A percentile compares a stretch with the other conserved stretches of the same genome.
These are phyloP conservation scores for Diachasma alloeum DNA, from an alignment of 1,140 invertebrate genomes.

Conservation along the genomic window DNA sequence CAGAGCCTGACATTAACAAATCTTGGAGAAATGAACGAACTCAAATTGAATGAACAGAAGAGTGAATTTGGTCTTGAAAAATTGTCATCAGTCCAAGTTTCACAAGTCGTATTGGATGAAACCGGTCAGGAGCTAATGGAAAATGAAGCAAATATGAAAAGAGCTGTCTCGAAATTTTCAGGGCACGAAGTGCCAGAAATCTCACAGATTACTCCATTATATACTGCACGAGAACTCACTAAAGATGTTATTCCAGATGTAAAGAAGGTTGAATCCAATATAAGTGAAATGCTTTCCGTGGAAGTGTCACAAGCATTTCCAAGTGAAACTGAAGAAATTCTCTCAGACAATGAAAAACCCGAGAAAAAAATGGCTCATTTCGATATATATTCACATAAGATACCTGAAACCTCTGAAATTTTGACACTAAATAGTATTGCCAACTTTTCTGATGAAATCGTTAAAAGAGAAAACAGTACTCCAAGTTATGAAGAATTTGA, in stretches of 20 bases:
- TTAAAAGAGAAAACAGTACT: conserved; percentile 33
- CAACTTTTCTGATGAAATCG: conserved; percentile 29
- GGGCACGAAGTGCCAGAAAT: conserved; percentile 36
- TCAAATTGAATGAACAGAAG: conserved; percentile 40
- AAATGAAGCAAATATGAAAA: conserved; percentile 33
- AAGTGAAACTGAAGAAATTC: conserved; percentile 40
- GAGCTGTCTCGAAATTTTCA: conserved; percentile 36
- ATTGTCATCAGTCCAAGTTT: conserved; percentile 37
- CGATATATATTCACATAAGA: conserved; percentile 37
- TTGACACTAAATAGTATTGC: conserved; percentile 34
- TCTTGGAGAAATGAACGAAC: conserved; percentile 36
- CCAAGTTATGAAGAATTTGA: conserved; percentile 44
- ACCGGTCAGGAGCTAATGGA: conserved; percentile 20
- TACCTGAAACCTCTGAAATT: conserved; percentile 45
- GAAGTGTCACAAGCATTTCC: conserved; percentile 34
- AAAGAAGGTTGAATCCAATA: conserved; percentile 33
- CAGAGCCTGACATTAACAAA: conserved; percentile 47
- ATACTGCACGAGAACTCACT: conserved; percentile 30
- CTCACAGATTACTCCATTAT: conserved; percentile 35
- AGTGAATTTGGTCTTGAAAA: conserved; percentile 46
- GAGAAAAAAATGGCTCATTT: conserved; percentile 34
- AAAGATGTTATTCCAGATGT: conserved; percentile 31
- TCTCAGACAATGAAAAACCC: conserved; percentile 28
- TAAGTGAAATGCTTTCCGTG: conserved; percentile 37
- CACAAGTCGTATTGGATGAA: conserved; percentile 37